These are phyloP conservation scores for Heliornis fulica DNA, from an alignment of 2,113 vertebrate genomes.

Conservation along the genomic window DNA sequence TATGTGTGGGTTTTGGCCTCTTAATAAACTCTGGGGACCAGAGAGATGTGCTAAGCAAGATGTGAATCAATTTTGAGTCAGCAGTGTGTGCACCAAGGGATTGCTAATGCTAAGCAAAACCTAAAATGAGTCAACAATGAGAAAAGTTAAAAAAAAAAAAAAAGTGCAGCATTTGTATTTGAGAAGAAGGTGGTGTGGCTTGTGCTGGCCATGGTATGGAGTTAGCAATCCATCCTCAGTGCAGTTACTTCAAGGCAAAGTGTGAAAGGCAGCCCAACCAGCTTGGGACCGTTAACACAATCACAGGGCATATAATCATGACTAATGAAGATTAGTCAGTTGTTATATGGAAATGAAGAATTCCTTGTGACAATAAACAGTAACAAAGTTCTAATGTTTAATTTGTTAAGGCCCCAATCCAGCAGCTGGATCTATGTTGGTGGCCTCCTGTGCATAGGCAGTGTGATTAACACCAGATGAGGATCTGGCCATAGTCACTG, in stretches of 20 bases:
- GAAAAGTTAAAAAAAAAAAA: not conserved
- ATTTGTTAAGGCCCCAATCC: not conserved
- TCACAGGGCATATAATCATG: not conserved
- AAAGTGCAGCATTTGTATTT: not conserved
- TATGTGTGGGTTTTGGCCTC: slow-evolving; percentile 30
- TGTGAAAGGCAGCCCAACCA: not conserved
- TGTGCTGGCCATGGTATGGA: not conserved
- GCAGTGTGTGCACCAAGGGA: not conserved
- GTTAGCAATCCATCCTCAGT: not conserved
- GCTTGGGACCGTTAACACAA: not conserved
- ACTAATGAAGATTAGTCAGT: slow-evolving; percentile 41
- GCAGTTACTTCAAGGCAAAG: not conserved
- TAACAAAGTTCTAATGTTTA: not conserved
- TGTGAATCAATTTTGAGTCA: slow-evolving; percentile 53
- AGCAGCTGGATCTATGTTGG: slow-evolving; percentile 14
- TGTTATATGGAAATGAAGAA: slow-evolving; percentile 36
- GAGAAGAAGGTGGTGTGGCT: not conserved
- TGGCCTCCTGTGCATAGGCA: slow-evolving; percentile 28
- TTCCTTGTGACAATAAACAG: slow-evolving; percentile 53
- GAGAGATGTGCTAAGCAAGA: slow-evolving; percentile 37
- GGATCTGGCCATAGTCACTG: slow-evolving; percentile 27
- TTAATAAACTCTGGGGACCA: slow-evolving; percentile 6
- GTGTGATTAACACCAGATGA: slow-evolving; percentile 60
- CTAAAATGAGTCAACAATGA: not conserved
- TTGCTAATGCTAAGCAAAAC: slow-evolving; percentile 24